Evolutionary conservation across 2,797 vertebrate species (phyloP), one percentile per base, ranked within the genome.

Genomic region (Pelodytes ibericus): DNA sequence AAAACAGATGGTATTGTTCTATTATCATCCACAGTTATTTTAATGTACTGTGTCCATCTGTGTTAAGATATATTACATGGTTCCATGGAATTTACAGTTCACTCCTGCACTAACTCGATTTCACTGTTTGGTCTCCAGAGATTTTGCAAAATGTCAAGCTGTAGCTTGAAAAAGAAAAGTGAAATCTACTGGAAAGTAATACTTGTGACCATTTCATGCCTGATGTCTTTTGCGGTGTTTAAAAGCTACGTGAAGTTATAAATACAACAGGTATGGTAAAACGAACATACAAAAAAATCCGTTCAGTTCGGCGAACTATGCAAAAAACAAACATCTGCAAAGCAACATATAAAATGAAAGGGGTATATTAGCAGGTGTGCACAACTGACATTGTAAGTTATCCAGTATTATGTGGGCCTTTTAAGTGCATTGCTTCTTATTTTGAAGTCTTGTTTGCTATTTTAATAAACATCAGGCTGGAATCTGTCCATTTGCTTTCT

Each of bases 1-100:
- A 96, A 97, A 96, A 96, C 95, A 95, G 92, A 89, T 91, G 93
- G 93, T 92, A 95, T 97, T 96, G 95, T 98, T 97, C 95, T 96
- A 94, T 98, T 97, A 97, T 96, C 95, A 95, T 91, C 93, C 91
- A 81, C 89, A 92, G 93, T 90, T 89, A 92, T 92, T 92, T 92
- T 91, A 95, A 94, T 94, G 94, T 90, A 92, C 91, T 90, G 94
- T 95, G 96, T 96, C 96, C 96, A 94, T 96, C 95, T 95, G 92
- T 92, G 95, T 98, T 96, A 96, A 95, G 95, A 94, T 96, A 95
- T 96, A 94, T 97, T 96, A 96, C 96, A 95, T 94, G 95, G 95
- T 96, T 96, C 96, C 92, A 92, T 96, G 96, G 95, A 98, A 98
- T 98, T 97, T 98, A 95, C 96, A 95, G 96, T 96, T 95, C 91